These are phyloP conservation scores for Acomys russatus DNA, from an alignment of 2,797 vertebrate species.

Conservation along the genomic window DNA sequence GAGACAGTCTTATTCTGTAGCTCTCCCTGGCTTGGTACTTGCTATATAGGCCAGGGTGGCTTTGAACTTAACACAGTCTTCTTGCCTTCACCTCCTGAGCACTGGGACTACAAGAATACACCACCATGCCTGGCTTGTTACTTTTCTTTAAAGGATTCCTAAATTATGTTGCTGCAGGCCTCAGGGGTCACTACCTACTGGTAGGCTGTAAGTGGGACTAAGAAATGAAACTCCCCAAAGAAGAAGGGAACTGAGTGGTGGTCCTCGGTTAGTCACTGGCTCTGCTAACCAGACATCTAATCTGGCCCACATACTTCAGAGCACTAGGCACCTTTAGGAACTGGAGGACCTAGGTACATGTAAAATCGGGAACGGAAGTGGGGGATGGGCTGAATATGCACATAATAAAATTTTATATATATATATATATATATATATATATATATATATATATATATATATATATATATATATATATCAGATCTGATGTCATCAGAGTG, in stretches of 20 bases:
- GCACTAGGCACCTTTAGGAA: not conserved
- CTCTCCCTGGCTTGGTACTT: not conserved
- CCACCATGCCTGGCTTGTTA: not conserved
- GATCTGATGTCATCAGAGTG: not conserved
- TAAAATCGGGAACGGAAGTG: not conserved
- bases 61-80: not conserved
- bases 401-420: not conserved
- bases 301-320: not conserved
- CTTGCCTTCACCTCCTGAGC: not conserved
- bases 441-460: too few relatives aligned
- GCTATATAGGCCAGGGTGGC: not conserved
- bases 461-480: too few relatives aligned
- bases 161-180: not conserved
- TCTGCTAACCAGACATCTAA: not conserved
- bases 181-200: not conserved
- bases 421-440: too few relatives aligned
- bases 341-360: not conserved
- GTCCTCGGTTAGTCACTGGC: not conserved
- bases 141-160: constrained; percentile 19
- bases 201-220: not conserved
- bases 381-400: not conserved
- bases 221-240: not conserved
- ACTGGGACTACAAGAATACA: not conserved
- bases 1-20: not conserved
- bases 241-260: not conserved